These are phyloP conservation scores for Phymastichus coffea DNA, from an alignment of 1,140 invertebrate species.

Conservation along the genomic window DNA sequence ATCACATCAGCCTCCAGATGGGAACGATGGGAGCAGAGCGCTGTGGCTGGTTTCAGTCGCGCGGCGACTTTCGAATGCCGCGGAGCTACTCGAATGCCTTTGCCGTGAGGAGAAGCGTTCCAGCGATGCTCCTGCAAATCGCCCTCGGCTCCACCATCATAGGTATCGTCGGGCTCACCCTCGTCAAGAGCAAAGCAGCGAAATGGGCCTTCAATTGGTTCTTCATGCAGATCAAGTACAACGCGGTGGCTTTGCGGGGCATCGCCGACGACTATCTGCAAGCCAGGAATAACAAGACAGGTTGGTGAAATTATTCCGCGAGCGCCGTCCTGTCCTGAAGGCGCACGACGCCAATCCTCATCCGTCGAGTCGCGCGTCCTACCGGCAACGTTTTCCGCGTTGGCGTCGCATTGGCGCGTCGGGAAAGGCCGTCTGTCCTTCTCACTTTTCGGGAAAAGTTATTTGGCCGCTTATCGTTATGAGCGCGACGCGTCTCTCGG, in stretches of 20 bases:
- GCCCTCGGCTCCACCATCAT: slow-evolving; percentile 35
- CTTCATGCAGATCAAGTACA: slow-evolving; percentile 53
- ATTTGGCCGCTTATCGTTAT: too few relatives aligned
- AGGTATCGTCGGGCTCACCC: background rate
- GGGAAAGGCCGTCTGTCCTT: too few relatives aligned
- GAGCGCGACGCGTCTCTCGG: too few relatives aligned
- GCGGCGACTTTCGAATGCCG: slow-evolving; percentile 1
- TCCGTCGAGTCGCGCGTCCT: too few relatives aligned
- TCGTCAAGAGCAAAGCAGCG: background rate
- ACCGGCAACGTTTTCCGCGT: too few relatives aligned
- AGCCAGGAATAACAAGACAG: slow-evolving; percentile 57
- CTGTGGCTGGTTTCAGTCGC: too few relatives aligned
- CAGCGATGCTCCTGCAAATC: slow-evolving; percentile 27
- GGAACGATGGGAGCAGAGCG: too few relatives aligned
- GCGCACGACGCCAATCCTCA: too few relatives aligned
- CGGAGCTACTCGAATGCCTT: too few relatives aligned
- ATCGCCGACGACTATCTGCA: slow-evolving; percentile 58
- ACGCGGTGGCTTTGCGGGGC: slow-evolving; percentile 56
- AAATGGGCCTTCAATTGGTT: background rate
- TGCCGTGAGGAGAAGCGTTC: slow-evolving; percentile 27
- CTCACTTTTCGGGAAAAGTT: too few relatives aligned
- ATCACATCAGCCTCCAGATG: background rate
- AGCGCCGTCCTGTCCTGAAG: background rate
- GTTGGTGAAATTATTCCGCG: slow-evolving; percentile 52
- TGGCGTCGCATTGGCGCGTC: too few relatives aligned